Conservation (phyloP, 1,140 invertebrate species). For the Dufourea novaeangliae region DNA sequence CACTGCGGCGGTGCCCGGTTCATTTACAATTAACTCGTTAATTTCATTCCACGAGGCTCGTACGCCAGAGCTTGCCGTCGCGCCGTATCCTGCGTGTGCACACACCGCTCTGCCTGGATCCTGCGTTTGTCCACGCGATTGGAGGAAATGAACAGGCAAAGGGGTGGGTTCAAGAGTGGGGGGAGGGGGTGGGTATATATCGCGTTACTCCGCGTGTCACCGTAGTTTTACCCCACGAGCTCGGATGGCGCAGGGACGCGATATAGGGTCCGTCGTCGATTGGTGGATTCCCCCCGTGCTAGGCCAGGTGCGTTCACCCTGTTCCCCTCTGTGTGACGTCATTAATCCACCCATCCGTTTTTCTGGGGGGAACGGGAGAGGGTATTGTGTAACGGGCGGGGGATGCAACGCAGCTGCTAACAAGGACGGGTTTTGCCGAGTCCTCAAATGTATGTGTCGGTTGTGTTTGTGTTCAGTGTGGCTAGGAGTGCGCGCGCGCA, state of each 20-base stretch:
- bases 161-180: no score
- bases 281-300: slow-evolving; percentile 67
- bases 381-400: slow-evolving; percentile 78
- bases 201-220: slow-evolving; percentile 53
- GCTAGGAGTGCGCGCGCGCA: slow-evolving; percentile 34
- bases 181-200: slow-evolving; percentile 19
- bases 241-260: slow-evolving; percentile 35
- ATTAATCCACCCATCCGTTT: slow-evolving; percentile 80
- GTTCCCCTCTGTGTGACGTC: slow-evolving; percentile 76
- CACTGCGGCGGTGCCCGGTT: neutral
- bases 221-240: slow-evolving; percentile 36
- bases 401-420: slow-evolving; percentile 80
- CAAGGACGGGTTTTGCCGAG: slow-evolving; percentile 76
- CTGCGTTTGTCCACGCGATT: slow-evolving; percentile 30
- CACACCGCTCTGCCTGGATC: neutral
- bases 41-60: slow-evolving; percentile 8
- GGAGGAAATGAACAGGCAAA: slow-evolving; percentile 14
- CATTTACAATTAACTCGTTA: slow-evolving; percentile 49
- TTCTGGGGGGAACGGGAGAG: slow-evolving; percentile 72
- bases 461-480: no score
- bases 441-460: no score
- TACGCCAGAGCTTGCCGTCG: neutral
- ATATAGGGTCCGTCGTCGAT: slow-evolving; percentile 58
- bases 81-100: neutral
- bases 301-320: slow-evolving; percentile 78